Evolutionary conservation across 1,140 invertebrate genomes (phyloP), one percentile per base, ranked within the genome.

Genomic region (Pygmarrhopalites habei): DNA sequence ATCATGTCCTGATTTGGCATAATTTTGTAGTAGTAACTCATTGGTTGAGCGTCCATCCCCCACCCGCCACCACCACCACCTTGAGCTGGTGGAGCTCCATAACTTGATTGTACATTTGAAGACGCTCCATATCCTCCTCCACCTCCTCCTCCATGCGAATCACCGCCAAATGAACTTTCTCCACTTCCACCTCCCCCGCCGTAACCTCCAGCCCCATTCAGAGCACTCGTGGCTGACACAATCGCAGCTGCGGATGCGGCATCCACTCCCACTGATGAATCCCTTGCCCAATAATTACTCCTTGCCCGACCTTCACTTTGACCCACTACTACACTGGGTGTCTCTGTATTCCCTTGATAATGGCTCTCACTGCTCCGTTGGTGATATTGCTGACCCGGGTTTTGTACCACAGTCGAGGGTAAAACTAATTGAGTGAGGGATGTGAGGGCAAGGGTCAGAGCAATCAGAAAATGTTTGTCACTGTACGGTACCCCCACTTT

Each of bases 1-100:
- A 56, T 56, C 53, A 56, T 56, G 7, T 56, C 53, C 10, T 52
- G 23, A 28, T 5, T 26, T 10, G 53, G 53, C 12, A 35, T 21
- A 21, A 39, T 23, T 26, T 56, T 29, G 53, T 56, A 56, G n/a
- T 35, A 35, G 30, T 35, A 56, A 5, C 35, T 32, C 29, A 56
- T 56, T 2, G 53, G 53, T 23, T 56, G 29, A 3, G 53, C 28
- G 4, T 3, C 5, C 7, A 4, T 7, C 3, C 5, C 7, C 23
- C 28, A 3, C 14, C 12, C 26, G 3, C 30, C 53, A 10, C 7
- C 10, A 10, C 17, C 17, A 7, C 7, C 7, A 53, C 7, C 25
- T 41, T 5, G 30, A n/a, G 30, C 12, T 21, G 30, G 5, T 41
- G 53, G 53, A 28, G 53, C 53, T 26, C 53, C 53, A 23, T 56